These are phyloP conservation scores for Micropterix aruncella DNA, from an alignment of 2,888 invertebrate species.

Conservation along the genomic window DNA sequence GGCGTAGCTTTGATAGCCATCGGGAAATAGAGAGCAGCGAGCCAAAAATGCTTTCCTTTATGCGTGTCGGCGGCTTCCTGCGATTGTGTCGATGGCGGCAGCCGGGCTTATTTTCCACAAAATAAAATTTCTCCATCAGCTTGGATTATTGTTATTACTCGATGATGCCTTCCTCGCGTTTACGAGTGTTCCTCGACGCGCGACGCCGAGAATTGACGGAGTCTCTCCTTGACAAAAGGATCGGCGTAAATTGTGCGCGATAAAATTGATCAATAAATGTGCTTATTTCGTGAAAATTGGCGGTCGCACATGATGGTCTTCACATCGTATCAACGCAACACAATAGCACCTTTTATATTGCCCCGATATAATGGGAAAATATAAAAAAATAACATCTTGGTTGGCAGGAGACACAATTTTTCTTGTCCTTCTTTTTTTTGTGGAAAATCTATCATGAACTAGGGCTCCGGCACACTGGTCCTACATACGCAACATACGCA, in stretches of 20 bases:
- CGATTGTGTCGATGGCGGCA: not conserved
- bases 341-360: too few species aligned
- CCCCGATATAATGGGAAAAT: too few species aligned
- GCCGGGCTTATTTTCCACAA: not conserved
- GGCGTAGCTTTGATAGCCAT: not conserved
- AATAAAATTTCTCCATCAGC: not conserved
- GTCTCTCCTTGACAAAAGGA: not conserved
- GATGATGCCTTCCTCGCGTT: not conserved
- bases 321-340: too few species aligned
- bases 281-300: not conserved
- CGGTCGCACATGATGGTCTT: not conserved
- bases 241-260: not conserved
- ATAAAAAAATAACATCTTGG: too few species aligned
- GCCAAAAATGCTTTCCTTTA: not conserved
- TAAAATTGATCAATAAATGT: not conserved
- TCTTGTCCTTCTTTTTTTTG: too few species aligned
- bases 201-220: not conserved
- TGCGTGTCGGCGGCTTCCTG: not conserved
- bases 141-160: not conserved
- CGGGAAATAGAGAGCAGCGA: not conserved
- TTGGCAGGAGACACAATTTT: too few species aligned
- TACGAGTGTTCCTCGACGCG: not conserved
- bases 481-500: too few species aligned
- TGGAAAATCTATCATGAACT: too few species aligned
- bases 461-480: too few species aligned